Base-by-base conservation (phyloP, 2,888 invertebrate species). In the Heteropelma amictum region DNA sequence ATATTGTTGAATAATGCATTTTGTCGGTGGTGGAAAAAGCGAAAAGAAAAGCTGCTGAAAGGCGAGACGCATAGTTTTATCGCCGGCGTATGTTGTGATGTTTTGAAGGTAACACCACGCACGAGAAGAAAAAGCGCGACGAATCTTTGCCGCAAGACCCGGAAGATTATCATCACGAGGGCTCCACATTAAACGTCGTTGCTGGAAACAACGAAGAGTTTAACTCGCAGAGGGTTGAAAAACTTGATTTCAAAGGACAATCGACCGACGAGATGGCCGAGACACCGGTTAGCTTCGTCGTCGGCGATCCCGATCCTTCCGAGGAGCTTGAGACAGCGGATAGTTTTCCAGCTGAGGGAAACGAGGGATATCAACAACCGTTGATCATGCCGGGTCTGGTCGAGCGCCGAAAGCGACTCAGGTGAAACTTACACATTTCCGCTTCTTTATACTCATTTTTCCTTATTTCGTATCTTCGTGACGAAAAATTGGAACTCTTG, bases 381-480 rank as follows among this genome's bases (percentile, higher is more conserved):
- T 79, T 79, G 65, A 51, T 77, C 49, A 56, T 83, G 63, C 85
- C 86, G 17, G 90, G 90, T 72, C 83, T 90, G 72, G 86, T 88
- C 61, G 90, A 91, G 79, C 89, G 90, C 45, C 88, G 90, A 33
- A 90, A 86, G 81, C 87, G 90, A 64, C 89, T 90, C 83, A 90
- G 90, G 90, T 90, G 87, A 85, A 85, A 72, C 49, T 42, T 47
- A 45, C 8, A n/a, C n/a, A n/a, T n/a, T n/a, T n/a, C n/a, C n/a
- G n/a, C n/a, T n/a, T n/a, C n/a, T n/a, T n/a, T n/a, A n/a, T n/a
- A n/a, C n/a, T n/a, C n/a, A n/a, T 10, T 17, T 51, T 17, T 21
- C 30, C 58, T 60, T 64, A 35, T 42, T 56, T 51, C 47, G 17
- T 33, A 14, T 45, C 38, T n/a, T 23, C 8, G 40, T 40, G n/a